These are phyloP conservation scores for Zosterops hypoxanthus DNA, from an alignment of 2,113 vertebrate genomes.

Conservation along the genomic window DNA sequence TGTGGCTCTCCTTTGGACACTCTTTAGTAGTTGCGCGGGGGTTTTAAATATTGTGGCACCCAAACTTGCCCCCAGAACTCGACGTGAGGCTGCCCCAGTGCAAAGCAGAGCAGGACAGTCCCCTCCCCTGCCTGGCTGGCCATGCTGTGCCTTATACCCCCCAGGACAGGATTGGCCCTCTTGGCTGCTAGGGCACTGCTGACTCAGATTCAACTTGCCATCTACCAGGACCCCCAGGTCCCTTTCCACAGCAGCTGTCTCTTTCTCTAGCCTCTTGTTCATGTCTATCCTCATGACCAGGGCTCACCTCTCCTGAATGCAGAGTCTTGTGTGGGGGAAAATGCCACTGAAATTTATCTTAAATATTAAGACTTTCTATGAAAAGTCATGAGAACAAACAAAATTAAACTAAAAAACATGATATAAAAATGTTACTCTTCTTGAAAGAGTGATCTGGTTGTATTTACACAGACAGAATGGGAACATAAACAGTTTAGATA, in stretches of 20 bases:
- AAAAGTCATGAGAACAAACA: background rate
- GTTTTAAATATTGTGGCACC: background rate
- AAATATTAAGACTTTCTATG: background rate
- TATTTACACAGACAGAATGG: background rate
- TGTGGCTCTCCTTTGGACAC: background rate
- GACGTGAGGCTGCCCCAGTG: accelerated
- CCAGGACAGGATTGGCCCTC: accelerated
- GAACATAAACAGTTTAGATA: background rate
- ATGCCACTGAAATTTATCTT: background rate
- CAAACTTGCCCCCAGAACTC: accelerated
- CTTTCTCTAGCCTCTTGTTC: background rate
- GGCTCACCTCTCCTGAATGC: background rate
- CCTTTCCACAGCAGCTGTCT: background rate
- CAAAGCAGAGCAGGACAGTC: background rate
- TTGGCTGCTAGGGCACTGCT: background rate
- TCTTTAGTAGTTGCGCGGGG: background rate
- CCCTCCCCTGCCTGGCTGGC: accelerated
- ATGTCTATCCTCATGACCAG: background rate
- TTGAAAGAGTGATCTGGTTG: background rate
- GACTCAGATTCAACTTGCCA: accelerated
- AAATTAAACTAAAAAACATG: background rate
- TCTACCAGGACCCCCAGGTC: accelerated
- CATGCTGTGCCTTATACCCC: background rate
- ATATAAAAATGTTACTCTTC: background rate
- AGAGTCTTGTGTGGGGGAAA: accelerated